These are phyloP conservation scores for Seladonia tumulorum DNA, from an alignment of 2,888 invertebrate genomes.

Conservation along the genomic window DNA sequence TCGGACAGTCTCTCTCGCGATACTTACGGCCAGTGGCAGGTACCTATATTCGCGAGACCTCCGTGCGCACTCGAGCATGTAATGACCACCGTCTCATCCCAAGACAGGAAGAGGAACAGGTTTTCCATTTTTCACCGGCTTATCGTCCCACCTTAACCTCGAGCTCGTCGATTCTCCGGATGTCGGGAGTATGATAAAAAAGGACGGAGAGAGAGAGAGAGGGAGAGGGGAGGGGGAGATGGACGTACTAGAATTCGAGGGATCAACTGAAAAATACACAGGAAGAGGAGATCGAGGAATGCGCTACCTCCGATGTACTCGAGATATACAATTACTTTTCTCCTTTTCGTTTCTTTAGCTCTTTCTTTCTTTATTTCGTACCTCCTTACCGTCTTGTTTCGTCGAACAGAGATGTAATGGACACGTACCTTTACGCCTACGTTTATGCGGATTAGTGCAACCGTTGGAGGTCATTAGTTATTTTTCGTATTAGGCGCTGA, in stretches of 20 bases:
- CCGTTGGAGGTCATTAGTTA: not conserved
- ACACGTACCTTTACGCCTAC: not conserved
- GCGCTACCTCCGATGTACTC: not conserved
- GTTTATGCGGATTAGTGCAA: not conserved
- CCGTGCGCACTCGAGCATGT: constrained; percentile 72
- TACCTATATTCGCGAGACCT: constrained; percentile 64
- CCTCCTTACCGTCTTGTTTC: not conserved
- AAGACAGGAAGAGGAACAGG: constrained; percentile 80
- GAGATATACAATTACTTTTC: constrained; percentile 1
- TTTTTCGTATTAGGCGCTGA: not conserved
- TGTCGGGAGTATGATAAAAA: constrained; percentile 38
- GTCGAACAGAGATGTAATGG: not conserved
- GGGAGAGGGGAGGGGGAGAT: not conserved
- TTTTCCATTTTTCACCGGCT: constrained; percentile 78
- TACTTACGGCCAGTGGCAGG: constrained; percentile 67
- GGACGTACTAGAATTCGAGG: constrained; percentile 22
- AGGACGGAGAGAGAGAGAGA: not conserved
- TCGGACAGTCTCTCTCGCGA: constrained; percentile 49
- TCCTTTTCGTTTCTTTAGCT: not conserved
- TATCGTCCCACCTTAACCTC: constrained; percentile 79
- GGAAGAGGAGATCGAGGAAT: not conserved
- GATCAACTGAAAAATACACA: constrained; percentile 13
- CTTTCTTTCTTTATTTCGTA: not conserved
- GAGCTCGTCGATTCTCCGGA: constrained; percentile 65
- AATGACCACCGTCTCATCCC: constrained; percentile 75